Base-by-base conservation (phyloP, 2,113 vertebrate species). In the Meles meles region DNA sequence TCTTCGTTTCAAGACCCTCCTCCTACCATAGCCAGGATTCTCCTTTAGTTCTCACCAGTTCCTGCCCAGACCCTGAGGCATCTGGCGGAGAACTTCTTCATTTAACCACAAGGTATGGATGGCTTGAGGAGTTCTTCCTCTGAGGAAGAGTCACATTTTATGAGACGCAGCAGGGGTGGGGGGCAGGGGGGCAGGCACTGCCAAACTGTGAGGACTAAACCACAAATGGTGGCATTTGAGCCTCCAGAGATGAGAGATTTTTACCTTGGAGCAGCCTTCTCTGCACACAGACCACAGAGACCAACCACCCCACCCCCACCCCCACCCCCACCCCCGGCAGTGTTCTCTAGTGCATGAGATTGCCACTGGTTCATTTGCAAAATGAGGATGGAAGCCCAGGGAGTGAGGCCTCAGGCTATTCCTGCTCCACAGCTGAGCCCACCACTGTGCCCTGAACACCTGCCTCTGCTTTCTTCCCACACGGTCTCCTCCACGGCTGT, bases 401-500 rank as follows among this genome's bases (percentile, higher is more conserved):
- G 47, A 47, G 12, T 29, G n/a, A 69, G 61, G 65, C 8, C 76
- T 31, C 34, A 7, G 3, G 18, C 39, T 37, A 0, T 7, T 74
- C 21, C 8, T 47, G 27, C 52, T 71, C 23, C 29, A 12, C 57
- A 42, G 34, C 61, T 21, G 23, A 79, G 17, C 47, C 47, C 23
- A 44, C 18, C 18, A 10, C 49, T 23, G 6, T 5, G 34, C n/a
- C 44, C 11, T 52, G 72, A 31, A 42, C 44, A 42, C 39, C 12
- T 42, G 55, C 71, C 76, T 39, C 37, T 4, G 20, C 20, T 1
- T 52, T 12, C 4, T 25, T 12, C 7, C 88, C 65, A 31, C 8
- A 4, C 6, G 1, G 44, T 42, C 52, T 4, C 1, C 39, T 25
- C 59, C 31, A 7, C 4, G 0, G n/a, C 0, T 23, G 29, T 29